Conservation (phyloP, 2,113 vertebrate species). For the Plectropomus leopardus region DNA sequence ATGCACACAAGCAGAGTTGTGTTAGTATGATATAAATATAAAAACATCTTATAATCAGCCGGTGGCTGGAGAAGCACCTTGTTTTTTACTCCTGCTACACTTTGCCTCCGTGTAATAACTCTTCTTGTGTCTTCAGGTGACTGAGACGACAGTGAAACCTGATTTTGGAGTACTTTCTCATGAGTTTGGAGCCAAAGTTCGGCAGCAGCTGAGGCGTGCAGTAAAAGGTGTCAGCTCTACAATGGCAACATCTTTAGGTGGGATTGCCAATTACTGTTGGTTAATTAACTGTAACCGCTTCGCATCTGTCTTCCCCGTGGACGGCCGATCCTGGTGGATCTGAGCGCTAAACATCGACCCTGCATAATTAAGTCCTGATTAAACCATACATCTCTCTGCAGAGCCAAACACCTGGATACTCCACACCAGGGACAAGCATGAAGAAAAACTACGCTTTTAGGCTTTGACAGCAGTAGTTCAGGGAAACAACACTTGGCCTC, state of each 20-base stretch:
- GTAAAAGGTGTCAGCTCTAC: constrained; percentile 1
- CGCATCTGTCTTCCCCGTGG: constrained; percentile 23
- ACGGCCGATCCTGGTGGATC: constrained; percentile 24
- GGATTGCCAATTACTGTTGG: constrained; percentile 32
- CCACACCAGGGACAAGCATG: background rate
- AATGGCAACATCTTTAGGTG: constrained; percentile 13
- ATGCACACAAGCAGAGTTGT: background rate
- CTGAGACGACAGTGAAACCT: background rate
- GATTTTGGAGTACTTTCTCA: background rate
- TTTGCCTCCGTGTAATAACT: background rate
- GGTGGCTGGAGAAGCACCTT: background rate
- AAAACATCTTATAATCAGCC: background rate
- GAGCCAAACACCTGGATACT: constrained; percentile 26
- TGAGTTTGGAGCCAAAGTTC: constrained; percentile 5
- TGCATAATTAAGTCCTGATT: constrained; percentile 37
- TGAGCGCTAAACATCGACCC: background rate
- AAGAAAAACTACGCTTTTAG: constrained; percentile 8
- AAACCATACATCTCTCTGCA: constrained; percentile 16
- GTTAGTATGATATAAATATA: background rate
- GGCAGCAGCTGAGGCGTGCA: background rate
- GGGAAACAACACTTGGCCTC: background rate
- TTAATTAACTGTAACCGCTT: constrained; percentile 47
- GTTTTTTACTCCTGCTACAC: too few species aligned
- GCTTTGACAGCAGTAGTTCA: background rate
- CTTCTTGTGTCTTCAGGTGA: background rate